A percentile compares a stretch with the other conserved stretches of the same genome.
phyloP scores from a whole-genome alignment of 2,888 invertebrate species.

The Cartodere bifasciata region DNA sequence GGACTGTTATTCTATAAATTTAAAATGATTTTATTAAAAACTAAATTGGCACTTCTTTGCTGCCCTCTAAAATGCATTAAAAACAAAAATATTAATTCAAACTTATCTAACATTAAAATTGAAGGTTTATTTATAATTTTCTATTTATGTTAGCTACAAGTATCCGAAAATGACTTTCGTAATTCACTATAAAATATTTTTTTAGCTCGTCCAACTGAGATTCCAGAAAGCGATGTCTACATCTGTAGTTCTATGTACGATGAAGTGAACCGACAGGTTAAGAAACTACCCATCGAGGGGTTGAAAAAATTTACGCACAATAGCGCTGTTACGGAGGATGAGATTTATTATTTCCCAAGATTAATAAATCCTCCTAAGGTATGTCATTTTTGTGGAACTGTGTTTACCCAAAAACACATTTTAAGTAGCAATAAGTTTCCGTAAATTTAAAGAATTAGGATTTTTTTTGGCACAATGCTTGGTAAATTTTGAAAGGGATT shows the following conservation, averaged over 20 bases:
- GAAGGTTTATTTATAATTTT: too few species aligned
- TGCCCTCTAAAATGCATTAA: too few species aligned
- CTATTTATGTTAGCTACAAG: too few species aligned
- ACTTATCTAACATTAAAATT: too few species aligned
- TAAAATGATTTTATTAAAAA: too few species aligned
- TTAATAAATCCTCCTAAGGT: conserved; percentile 53
- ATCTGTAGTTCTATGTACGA: conserved; percentile 88
- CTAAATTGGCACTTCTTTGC: too few species aligned
- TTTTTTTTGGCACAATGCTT: too few species aligned
- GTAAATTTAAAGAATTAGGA: neutral
- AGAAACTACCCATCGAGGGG: conserved; percentile 55
- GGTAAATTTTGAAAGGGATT: too few species aligned
- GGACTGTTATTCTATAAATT: too few species aligned
- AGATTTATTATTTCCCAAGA: conserved; percentile 69
- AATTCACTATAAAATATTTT: too few species aligned
- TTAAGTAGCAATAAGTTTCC: neutral
- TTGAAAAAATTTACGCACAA: conserved; percentile 72
- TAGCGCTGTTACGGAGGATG: conserved; percentile 82
- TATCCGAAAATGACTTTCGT: too few species aligned
- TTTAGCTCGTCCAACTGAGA: conserved; percentile 86
- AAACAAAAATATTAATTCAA: too few species aligned
- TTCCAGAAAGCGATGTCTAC: conserved; percentile 81
- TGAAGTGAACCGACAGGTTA: conserved; percentile 68
- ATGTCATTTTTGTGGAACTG: conserved; percentile 20
- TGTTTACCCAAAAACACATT: neutral